Conservation (phyloP, 1,140 invertebrate species). For the Drosophila nannoptera region DNA sequence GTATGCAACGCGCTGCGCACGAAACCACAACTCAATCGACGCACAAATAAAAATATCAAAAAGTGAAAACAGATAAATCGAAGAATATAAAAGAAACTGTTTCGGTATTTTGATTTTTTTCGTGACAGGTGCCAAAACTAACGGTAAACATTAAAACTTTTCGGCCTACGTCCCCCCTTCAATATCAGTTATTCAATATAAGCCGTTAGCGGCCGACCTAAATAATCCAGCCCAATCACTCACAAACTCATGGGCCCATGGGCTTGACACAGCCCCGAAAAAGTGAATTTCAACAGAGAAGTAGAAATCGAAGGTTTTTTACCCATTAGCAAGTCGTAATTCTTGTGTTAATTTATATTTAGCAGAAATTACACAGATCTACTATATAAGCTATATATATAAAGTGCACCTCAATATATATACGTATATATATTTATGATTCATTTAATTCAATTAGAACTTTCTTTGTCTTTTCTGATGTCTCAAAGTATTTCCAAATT, state of each 20-base stretch:
- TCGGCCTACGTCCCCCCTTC: slow-evolving; percentile 7
- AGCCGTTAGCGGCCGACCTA: slow-evolving; percentile 46
- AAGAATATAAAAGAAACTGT: slow-evolving; percentile 12
- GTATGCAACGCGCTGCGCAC: slow-evolving; percentile 52
- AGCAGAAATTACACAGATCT: background rate
- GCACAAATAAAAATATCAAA: slow-evolving; percentile 33
- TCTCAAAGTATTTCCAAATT: no score
- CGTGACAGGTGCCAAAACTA: slow-evolving; percentile 64
- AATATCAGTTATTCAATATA: slow-evolving; percentile 71
- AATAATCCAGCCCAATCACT: slow-evolving; percentile 19
- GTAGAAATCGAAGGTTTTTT: background rate
- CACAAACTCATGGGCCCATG: background rate
- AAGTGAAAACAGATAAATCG: slow-evolving; percentile 62
- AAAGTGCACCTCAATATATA: background rate
- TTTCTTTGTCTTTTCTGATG: no score
- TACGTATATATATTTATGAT: background rate
- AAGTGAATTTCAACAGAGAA: slow-evolving; percentile 5
- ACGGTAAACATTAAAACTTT: slow-evolving; percentile 66
- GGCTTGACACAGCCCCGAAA: slow-evolving; percentile 18
- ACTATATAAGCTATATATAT: background rate
- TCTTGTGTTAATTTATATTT: slow-evolving; percentile 1
- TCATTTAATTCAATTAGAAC: background rate
- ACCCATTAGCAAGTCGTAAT: background rate
- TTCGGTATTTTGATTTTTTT: slow-evolving; percentile 29
- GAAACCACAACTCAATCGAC: slow-evolving; percentile 15